A percentile compares a stretch with the other conserved stretches of the same genome.
phyloP scores from a whole-genome alignment of 2,888 invertebrate species.

The Diabrotica balteata region DNA sequence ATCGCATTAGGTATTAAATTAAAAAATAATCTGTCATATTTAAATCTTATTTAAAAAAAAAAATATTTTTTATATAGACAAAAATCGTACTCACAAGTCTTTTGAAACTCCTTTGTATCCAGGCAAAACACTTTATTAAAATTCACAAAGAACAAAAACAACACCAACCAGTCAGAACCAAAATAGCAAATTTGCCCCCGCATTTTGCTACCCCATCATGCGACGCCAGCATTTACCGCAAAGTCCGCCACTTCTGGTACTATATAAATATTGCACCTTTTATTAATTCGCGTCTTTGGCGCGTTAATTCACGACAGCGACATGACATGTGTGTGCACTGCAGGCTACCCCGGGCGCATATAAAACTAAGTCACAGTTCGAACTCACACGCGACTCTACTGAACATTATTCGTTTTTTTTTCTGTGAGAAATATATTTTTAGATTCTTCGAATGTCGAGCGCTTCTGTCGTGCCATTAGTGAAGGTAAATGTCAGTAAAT shows the following conservation, averaged over 20 bases:
- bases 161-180: conserved; percentile 26
- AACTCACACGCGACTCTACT: conserved; percentile 9
- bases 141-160: conserved; percentile 33
- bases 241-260: no score
- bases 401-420: conserved; percentile 32
- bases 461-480: conserved; percentile 29
- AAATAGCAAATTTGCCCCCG: conserved; percentile 27
- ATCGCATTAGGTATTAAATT: no score
- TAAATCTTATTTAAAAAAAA: no score
- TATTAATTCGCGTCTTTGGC: not conserved
- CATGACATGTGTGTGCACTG: conserved; percentile 28
- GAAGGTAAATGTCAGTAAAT: conserved; percentile 35
- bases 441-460: conserved; percentile 30
- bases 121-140: conserved; percentile 36
- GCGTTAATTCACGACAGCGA: not conserved
- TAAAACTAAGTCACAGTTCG: conserved; percentile 40
- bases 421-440: conserved; percentile 37
- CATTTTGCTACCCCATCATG: conserved; percentile 39
- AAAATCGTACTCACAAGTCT: conserved; percentile 47
- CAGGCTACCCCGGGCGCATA: conserved; percentile 39
- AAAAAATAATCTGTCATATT: no score
- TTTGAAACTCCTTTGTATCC: conserved; percentile 51
- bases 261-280: no score
- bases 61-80: not conserved
- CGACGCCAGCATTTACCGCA: not conserved